phyloP scores from a whole-genome alignment of 2,113 vertebrate genomes.

The Esox niger region DNA sequence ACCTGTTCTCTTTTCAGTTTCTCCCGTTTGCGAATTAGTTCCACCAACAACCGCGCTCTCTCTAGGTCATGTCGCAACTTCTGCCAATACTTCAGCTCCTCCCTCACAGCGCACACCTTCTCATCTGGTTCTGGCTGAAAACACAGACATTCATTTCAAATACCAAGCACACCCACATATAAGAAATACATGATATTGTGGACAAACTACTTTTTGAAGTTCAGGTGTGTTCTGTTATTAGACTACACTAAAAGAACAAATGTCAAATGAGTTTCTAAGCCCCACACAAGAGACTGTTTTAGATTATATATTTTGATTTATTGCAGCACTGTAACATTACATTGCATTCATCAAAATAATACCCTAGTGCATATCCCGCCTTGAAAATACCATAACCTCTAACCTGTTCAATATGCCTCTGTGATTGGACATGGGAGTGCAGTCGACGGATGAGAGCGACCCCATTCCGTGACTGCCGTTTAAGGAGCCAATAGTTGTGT shows the following conservation, averaged over 20 bases:
- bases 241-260: not conserved
- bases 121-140: slow-evolving; percentile 85
- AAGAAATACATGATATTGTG: too few species aligned
- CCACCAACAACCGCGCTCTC: slow-evolving; percentile 88
- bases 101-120: slow-evolving; percentile 88
- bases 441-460: slow-evolving; percentile 90
- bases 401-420: slow-evolving; percentile 87
- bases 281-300: too few species aligned
- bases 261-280: too few species aligned
- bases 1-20: slow-evolving; percentile 98
- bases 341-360: too few species aligned
- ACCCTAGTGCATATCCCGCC: not conserved
- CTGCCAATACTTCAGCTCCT: slow-evolving; percentile 96
- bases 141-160: too few species aligned
- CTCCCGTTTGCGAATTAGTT: slow-evolving; percentile 96
- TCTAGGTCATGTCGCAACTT: slow-evolving; percentile 96
- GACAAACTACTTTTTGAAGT: too few species aligned
- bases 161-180: too few species aligned
- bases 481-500: slow-evolving; percentile 95
- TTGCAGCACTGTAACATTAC: too few species aligned
- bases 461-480: slow-evolving; percentile 91
- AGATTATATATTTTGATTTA: too few species aligned
- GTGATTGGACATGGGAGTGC: slow-evolving; percentile 86
- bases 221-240: too few species aligned
- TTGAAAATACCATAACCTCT: slow-evolving; percentile 10